A percentile compares a stretch with the other conserved stretches of the same genome.
phyloP scores from a whole-genome alignment of 2,113 vertebrate species.

The Brevimyrus niger region DNA sequence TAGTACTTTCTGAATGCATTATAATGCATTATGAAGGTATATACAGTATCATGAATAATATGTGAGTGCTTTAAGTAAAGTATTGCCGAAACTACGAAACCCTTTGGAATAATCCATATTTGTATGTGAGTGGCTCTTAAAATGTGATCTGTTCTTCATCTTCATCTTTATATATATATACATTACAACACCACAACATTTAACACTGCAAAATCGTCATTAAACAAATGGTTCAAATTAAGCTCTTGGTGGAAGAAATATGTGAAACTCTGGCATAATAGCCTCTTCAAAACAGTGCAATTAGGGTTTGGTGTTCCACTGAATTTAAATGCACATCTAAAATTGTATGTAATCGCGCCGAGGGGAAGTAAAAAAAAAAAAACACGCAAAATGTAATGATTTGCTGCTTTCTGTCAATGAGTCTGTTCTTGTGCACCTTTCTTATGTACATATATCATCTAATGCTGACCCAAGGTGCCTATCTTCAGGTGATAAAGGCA shows the following conservation, averaged over 20 bases:
- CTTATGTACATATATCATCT: background rate
- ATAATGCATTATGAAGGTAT: background rate
- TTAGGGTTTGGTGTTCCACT: background rate
- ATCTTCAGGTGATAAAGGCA: slow-evolving; percentile 75
- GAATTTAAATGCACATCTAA: background rate
- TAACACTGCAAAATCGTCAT: background rate
- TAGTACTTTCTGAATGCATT: background rate
- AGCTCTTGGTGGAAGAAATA: background rate
- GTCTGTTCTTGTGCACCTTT: background rate
- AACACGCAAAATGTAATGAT: background rate
- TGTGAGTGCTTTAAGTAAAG: background rate
- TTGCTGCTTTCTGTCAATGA: background rate
- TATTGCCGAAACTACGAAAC: background rate
- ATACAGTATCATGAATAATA: background rate
- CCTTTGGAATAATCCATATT: background rate
- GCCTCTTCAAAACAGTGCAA: background rate
- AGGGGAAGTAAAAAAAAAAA: background rate
- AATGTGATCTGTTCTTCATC: background rate
- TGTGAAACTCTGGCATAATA: background rate
- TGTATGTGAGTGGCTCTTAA: background rate
- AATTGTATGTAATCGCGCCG: background rate
- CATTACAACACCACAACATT: background rate
- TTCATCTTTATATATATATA: background rate
- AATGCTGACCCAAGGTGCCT: background rate
- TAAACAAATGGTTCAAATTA: background rate